A percentile compares a stretch with the other conserved stretches of the same genome.
These are phyloP conservation scores for Aproaerema taeniolella DNA, from an alignment of 2,888 invertebrate genomes.

Conservation along the genomic window DNA sequence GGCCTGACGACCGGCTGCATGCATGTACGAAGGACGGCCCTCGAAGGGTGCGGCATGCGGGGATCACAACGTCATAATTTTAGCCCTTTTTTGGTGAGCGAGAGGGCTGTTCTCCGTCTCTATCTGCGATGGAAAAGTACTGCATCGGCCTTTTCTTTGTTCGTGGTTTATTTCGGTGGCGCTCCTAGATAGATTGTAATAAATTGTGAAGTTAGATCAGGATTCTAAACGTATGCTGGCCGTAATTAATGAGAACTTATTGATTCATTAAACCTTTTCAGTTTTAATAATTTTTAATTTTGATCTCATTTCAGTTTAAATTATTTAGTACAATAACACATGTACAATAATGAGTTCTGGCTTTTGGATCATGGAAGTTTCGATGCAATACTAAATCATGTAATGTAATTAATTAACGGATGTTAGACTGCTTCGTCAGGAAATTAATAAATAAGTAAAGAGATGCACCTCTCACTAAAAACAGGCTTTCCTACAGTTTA, in stretches of 20 bases:
- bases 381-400: no score
- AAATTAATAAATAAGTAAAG: no score
- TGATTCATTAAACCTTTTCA: not conserved
- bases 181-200: not conserved
- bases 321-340: no score
- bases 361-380: no score
- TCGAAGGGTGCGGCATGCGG: constrained; percentile 14
- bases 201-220: constrained; percentile 5
- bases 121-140: constrained; percentile 34
- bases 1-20: not conserved
- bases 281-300: not conserved
- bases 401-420: no score
- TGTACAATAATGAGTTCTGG: no score
- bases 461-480: no score
- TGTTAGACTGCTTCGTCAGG: no score
- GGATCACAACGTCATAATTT: constrained; percentile 62
- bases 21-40: not conserved
- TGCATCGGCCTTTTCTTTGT: constrained; percentile 37
- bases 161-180: constrained; percentile 31
- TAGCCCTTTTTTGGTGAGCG: constrained; percentile 43
- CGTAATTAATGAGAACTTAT: constrained; percentile 5
- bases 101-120: constrained; percentile 25
- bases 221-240: constrained; percentile 1
- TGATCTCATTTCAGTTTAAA: no score
- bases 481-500: no score